Conservation (phyloP, 2,113 vertebrate genomes). For the Peromyscus leucopus region DNA sequence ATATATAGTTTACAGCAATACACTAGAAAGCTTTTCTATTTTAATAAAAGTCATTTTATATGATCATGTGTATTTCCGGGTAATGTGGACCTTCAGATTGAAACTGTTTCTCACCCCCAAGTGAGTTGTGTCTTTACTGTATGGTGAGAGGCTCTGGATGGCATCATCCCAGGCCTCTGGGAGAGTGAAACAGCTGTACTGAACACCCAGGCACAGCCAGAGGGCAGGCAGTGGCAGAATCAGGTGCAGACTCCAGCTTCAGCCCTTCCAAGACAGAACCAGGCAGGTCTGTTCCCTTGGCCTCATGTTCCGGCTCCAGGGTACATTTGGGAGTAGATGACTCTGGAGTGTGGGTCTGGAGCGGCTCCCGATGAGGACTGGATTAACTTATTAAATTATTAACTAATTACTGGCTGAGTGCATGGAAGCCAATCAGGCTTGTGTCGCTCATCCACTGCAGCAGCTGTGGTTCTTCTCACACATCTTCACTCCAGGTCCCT, state of each 20-base stretch:
- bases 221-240: neutral
- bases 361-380: neutral
- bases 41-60: conserved; percentile 88
- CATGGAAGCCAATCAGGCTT: neutral
- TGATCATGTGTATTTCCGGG: conserved; percentile 61
- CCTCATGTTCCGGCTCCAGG: neutral
- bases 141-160: neutral
- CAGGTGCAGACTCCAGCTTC: neutral
- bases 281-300: neutral
- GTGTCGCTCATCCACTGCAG: neutral
- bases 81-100: conserved; percentile 21
- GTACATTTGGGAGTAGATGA: neutral
- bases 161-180: neutral
- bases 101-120: neutral
- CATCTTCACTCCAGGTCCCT: neutral
- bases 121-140: conserved; percentile 10
- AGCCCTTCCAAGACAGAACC: neutral
- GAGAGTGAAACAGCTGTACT: neutral
- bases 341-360: neutral
- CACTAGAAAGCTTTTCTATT: conserved; percentile 88
- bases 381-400: too few species aligned
- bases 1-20: conserved; percentile 71
- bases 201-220: neutral
- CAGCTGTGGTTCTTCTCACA: neutral
- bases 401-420: neutral